These are phyloP conservation scores for Melanogrammus aeglefinus DNA, from an alignment of 2,797 vertebrate genomes.

Conservation along the genomic window DNA sequence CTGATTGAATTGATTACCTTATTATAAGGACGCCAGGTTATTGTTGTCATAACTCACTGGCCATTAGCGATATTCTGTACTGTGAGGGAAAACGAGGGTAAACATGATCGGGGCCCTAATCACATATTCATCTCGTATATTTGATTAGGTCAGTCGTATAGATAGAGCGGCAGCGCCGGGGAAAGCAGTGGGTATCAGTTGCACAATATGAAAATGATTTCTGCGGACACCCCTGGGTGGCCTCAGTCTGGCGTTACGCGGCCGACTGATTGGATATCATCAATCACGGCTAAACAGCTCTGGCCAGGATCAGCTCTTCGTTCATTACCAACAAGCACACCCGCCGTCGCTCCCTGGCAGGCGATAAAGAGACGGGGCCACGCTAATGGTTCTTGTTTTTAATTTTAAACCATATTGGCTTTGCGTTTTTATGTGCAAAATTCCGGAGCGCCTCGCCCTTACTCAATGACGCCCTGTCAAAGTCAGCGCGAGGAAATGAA, in stretches of 20 bases:
- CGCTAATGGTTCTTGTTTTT: background rate
- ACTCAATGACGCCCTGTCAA: background rate
- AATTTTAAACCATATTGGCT: background rate
- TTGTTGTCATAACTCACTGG: conserved; percentile 80
- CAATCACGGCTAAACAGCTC: conserved; percentile 53
- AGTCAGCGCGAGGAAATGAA: background rate
- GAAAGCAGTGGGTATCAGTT: conserved; percentile 63
- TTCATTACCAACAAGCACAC: conserved; percentile 20
- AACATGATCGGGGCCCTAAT: conserved; percentile 61
- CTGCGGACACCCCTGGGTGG: conserved; percentile 58
- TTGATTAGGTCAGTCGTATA: conserved; percentile 66
- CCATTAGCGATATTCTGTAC: conserved; percentile 60
- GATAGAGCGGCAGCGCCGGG: conserved; percentile 38
- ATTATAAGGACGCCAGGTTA: conserved; percentile 78
- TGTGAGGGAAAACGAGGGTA: conserved; percentile 56
- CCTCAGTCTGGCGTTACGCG: conserved; percentile 31
- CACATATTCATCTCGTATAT: conserved; percentile 63
- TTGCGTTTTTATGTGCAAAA: background rate
- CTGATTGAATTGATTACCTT: conserved; percentile 78
- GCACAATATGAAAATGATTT: conserved; percentile 62
- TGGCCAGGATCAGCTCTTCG: conserved; percentile 27
- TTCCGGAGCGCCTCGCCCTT: background rate
- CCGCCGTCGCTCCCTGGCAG: conserved; percentile 14
- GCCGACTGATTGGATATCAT: conserved; percentile 56
- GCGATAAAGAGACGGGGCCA: background rate